Evolutionary conservation across 23 tunicate genomes (phyloP), one percentile per base, ranked within the genome.

Genomic region (Aplidium turbinatum): DNA sequence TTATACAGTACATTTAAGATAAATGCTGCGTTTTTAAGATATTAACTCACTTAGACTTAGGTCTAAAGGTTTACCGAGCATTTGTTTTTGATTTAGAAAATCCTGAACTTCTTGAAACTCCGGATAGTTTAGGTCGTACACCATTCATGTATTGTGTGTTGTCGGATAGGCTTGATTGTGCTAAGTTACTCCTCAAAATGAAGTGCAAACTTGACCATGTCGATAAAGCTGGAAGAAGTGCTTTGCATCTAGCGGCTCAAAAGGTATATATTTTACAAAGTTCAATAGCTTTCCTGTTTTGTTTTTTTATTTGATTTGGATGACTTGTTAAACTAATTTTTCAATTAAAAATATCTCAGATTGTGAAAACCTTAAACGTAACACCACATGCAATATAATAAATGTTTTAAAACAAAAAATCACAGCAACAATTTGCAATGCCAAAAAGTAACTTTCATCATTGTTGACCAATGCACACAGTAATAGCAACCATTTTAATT

Each of bases 101-200:
- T 55, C 82, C 74, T 11, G 75, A 91, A 1, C 54, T 88, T 16
- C 58, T 85, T 56, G 99, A 95, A 50, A 78, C 87, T n/a, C 82
- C 82, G 9, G 99, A 95, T 45, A 88, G 89, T 61, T 95, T 95
- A 53, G 99, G 99, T 4, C 79, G 99, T 16, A 95, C 99, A 0
- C 96, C 99, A 1, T 62, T 95, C 38, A 95, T 95, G 99, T 95
- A 95, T 38, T 95, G 99, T 71, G 96, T 95, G 33, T 78, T 95
- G 35, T 79, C 96, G 4, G 99, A 95, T 36, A 83, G 96, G 9
- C 40, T 95, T 27, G 90, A 88, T 29, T 88, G 96, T 48, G 99
- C 99, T 30, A 95, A 95, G 57, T 78, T 65, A 32, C 57, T 95
- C 7, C 39, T 95, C 16, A 85, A 90, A 65, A 68, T 84, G 83